These are phyloP conservation scores for Oscheius sp. DNA, from an alignment of 2,888 invertebrate genomes.

Conservation along the genomic window DNA sequence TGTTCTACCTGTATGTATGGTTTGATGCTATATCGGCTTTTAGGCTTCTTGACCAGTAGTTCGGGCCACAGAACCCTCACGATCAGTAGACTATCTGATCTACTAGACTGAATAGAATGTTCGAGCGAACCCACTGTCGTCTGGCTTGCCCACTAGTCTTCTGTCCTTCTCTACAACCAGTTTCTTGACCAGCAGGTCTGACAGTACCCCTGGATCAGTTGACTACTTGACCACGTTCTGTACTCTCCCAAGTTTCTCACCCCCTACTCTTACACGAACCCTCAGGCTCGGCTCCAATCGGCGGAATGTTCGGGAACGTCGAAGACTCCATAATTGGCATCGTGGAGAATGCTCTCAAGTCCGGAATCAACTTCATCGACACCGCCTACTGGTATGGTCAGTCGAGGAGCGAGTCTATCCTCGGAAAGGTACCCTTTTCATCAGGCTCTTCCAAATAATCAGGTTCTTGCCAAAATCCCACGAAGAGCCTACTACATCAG, in stretches of 20 bases:
- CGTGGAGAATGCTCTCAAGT: constrained; percentile 81
- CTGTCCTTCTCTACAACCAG: no score
- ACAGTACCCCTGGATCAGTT: not conserved
- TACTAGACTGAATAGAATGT: no score
- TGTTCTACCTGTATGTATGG: no score
- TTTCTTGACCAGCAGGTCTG: no score
- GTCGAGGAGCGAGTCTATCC: constrained; percentile 84
- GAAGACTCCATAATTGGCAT: constrained; percentile 80
- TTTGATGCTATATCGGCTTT: no score
- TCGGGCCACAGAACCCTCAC: no score
- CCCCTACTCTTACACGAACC: no score
- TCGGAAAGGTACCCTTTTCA: constrained; percentile 80
- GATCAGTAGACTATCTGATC: no score
- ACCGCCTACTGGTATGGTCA: constrained; percentile 93
- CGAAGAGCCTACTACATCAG: constrained; percentile 86
- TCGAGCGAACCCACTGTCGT: no score
- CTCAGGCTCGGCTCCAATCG: constrained; percentile 64
- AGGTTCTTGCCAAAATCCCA: constrained; percentile 83
- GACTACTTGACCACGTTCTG: not conserved
- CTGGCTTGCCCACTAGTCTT: no score
- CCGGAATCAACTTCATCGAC: constrained; percentile 86
- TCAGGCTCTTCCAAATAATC: no score
- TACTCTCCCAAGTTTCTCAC: not conserved
- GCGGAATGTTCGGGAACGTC: constrained; percentile 66
- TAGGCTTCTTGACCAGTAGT: no score